Conservation (phyloP, 2,113 vertebrate species). For the human (Homo sapiens) region GRCh38 chr20:34267001-34267500, state of each 20-base stretch:
- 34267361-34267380: background rate
- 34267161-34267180: background rate
- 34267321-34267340: background rate
- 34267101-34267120: background rate
- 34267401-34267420: no score
- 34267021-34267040: background rate
- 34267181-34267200: background rate
- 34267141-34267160: background rate
- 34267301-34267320: background rate
- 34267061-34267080: conserved; percentile 12
- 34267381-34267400: background rate
- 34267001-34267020: background rate
- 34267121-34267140: background rate
- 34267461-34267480: no score
- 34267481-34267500: no score
- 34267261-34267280: conserved; percentile 10
- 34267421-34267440: no score
- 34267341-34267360: background rate
- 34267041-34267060: background rate
- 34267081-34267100: background rate
- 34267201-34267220: conserved; percentile 4
- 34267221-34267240: background rate
- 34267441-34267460: no score
- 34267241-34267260: background rate
- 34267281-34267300: background rate